Evolutionary conservation across 2,113 vertebrate species (phyloP), one percentile per base, ranked within the genome.

Genomic region (Hyaena hyaena): DNA sequence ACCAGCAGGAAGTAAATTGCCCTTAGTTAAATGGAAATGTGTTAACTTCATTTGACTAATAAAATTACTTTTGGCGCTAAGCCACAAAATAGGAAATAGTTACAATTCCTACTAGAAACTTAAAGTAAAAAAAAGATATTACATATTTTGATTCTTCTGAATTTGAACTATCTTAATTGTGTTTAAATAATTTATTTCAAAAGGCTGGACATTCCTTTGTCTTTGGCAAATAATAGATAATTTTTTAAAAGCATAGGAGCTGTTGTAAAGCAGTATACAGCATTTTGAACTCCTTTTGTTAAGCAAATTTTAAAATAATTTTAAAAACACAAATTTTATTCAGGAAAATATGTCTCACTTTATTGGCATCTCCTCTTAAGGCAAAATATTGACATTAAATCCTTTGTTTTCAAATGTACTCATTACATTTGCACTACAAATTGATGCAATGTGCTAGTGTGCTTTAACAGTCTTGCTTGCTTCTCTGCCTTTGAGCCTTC

Each of bases 1-100:
- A 96, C 92, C 97, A 97, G 97, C 97, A 96, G 96, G 96, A 94
- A 97, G 96, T 69, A 96, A 97, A 98, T 95, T 88, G 96, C 95
- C 71, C 65, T 97, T 86, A 95, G 92, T 97, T 95, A 98, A 97
- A 96, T 93, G 96, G 97, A 97, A 96, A 97, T 90, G 80, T 96
- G 92, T 95, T 92, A 96, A 86, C 79, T 92, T 84, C 91, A 76
- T 89, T 90, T 95, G 79, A 96, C 83, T 93, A 96, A 93, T 95
- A 92, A 96, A 97, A 92, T 97, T 71, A 84, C 86, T 97, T 85
- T 90, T 81, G 95, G 74, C 79, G 88, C 26, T 90, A 68, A 87
- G 79, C 84, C 83, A 95, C 80, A 90, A 71, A 84, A 39, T 58
- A 84, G 35, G 79, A 93, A 79, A 88, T 33, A 94, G 53, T 50